A percentile compares a stretch with the other conserved stretches of the same genome.
These are phyloP conservation scores for Neogobius melanostomus DNA, from an alignment of 2,113 vertebrate genomes.

Conservation along the genomic window DNA sequence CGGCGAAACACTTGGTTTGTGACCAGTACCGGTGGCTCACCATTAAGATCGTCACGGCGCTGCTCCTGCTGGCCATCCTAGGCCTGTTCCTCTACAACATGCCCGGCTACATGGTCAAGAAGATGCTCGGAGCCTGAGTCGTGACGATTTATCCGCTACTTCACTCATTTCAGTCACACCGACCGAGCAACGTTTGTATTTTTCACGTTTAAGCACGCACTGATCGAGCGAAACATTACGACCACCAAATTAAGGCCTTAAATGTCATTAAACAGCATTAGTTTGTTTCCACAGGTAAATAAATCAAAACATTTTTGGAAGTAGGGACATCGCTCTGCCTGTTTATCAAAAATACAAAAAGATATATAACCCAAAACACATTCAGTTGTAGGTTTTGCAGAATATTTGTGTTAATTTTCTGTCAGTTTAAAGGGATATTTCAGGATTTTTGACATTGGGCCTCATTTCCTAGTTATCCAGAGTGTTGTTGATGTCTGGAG, in stretches of 20 bases:
- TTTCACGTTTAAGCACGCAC: neutral
- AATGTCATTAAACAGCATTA: too few species aligned
- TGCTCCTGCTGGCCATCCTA: conserved; percentile 85
- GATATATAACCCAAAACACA: too few species aligned
- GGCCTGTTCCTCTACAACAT: conserved; percentile 93
- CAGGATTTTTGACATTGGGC: too few species aligned
- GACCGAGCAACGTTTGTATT: neutral
- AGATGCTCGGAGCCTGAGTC: conserved; percentile 82
- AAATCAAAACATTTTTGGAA: neutral
- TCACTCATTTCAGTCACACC: neutral
- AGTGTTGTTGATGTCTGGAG: too few species aligned
- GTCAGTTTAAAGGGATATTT: too few species aligned
- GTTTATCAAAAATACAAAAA: too few species aligned
- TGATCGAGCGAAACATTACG: neutral
- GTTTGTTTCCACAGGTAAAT: neutral
- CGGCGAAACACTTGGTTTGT: conserved; percentile 91
- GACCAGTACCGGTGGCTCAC: conserved; percentile 95
- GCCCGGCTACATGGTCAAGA: conserved; percentile 96
- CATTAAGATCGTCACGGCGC: conserved; percentile 87
- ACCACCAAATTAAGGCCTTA: neutral
- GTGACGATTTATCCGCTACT: neutral
- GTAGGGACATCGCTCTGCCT: too few species aligned
- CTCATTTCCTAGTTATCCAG: too few species aligned
- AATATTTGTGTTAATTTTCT: too few species aligned
- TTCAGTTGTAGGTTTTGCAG: too few species aligned